Evolutionary conservation across 1,140 invertebrate genomes (phyloP).

Genomic region (Lepidostoma basale): DNA sequence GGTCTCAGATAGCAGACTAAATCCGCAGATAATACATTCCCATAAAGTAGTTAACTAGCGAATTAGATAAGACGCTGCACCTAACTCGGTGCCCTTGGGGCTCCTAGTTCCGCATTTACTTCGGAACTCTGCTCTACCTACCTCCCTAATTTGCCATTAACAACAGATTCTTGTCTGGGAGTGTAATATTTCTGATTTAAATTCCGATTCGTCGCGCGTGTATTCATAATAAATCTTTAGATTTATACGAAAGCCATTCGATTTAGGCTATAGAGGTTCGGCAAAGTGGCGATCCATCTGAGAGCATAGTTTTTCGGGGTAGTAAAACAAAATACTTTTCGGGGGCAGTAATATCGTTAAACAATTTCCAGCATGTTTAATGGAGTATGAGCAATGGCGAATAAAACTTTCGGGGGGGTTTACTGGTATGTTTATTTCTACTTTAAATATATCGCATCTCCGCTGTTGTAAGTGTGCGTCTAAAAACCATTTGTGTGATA

Average conservation of each 20-base stretch:
- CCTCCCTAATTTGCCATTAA: too few relatives aligned
- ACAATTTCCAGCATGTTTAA: constrained; percentile 1
- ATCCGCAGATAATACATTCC: neutral
- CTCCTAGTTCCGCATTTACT: constrained; percentile 14
- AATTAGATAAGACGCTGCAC: constrained; percentile 5
- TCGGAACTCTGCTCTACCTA: too few relatives aligned
- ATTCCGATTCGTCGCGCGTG: too few relatives aligned
- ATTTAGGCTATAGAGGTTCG: too few relatives aligned
- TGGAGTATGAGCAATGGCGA: neutral
- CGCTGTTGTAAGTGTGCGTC: neutral
- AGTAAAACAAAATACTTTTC: neutral
- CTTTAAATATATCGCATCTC: constrained; percentile 6
- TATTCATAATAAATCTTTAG: too few relatives aligned
- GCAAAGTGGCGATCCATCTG: too few relatives aligned
- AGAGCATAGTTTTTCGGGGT: neutral
- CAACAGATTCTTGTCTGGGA: too few relatives aligned
- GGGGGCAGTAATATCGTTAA: constrained; percentile 5
- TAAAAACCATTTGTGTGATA: constrained; percentile 20
- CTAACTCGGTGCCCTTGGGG: neutral
- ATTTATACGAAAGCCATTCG: too few relatives aligned
- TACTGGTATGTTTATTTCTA: constrained; percentile 14
- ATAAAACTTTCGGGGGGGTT: neutral
- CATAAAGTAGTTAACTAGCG: neutral
- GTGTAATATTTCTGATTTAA: too few relatives aligned
- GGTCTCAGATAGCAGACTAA: constrained; percentile 19